A percentile compares a stretch with the other conserved stretches of the same genome.
Conservation (phyloP, 2,113 vertebrate species). For the Excalfactoria chinensis region DNA sequence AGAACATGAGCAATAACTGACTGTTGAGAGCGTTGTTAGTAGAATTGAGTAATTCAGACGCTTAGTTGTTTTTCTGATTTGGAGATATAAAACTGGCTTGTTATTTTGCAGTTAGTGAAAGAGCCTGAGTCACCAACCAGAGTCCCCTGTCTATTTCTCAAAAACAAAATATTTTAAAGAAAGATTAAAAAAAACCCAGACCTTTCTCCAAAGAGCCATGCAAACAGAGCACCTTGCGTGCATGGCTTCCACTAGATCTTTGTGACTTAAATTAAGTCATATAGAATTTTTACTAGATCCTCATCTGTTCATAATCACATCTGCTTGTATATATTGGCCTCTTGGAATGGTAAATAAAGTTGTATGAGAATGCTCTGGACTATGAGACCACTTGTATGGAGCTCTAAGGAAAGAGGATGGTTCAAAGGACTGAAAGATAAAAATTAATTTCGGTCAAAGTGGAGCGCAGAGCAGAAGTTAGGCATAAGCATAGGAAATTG, state of each 20-base stretch:
- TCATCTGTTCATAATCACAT: not conserved
- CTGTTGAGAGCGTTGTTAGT: not conserved
- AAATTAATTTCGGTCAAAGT: not conserved
- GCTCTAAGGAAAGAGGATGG: not conserved
- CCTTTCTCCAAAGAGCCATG: not conserved
- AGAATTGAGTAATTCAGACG: constrained; percentile 19
- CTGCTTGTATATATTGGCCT: not conserved
- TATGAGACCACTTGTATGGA: not conserved
- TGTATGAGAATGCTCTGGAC: not conserved
- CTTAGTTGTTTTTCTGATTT: constrained; percentile 12
- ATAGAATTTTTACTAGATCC: not conserved
- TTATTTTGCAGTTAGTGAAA: constrained; percentile 9
- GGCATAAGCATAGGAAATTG: not conserved
- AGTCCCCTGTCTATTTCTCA: not conserved
- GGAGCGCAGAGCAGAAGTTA: not conserved
- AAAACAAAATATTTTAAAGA: not conserved
- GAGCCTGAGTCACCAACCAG: not conserved
- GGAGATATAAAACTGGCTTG: not conserved
- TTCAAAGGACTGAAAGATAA: not conserved
- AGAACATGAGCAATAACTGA: not conserved
- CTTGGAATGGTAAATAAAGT: not conserved
- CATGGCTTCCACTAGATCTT: not conserved
- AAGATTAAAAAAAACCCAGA: not conserved
- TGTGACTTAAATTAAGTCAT: not conserved
- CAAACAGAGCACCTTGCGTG: not conserved